Evolutionary conservation across 92 coral and sea anemone species (phyloP).

Genomic region (Pocillopora meandrina): DNA sequence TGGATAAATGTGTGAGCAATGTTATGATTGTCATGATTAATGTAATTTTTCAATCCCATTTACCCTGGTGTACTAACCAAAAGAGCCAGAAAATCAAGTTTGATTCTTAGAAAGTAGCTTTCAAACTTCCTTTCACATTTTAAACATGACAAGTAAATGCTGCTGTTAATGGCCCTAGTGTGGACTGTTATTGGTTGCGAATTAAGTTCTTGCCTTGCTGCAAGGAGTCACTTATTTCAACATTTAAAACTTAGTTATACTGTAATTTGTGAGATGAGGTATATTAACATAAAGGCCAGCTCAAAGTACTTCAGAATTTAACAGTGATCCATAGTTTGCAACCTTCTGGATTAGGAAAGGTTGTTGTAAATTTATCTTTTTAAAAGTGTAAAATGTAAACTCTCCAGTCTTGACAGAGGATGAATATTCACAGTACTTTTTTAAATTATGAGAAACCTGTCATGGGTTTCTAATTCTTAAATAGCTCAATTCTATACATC

Average conservation of each 20-base stretch:
- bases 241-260: constrained; percentile 6
- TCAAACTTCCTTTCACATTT: not conserved
- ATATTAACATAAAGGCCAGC: not conserved
- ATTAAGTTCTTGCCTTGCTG: not conserved
- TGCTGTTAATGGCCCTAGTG: too few species aligned
- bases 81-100: not conserved
- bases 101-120: not conserved
- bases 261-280: not conserved
- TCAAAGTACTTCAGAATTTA: not conserved
- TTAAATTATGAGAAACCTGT: too few species aligned
- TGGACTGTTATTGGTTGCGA: too few species aligned
- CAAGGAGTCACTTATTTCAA: not conserved
- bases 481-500: too few species aligned
- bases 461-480: too few species aligned
- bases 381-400: too few species aligned
- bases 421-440: too few species aligned
- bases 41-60: not conserved
- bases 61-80: not conserved
- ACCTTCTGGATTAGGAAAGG: not conserved
- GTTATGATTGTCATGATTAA: not conserved
- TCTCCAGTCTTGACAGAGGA: too few species aligned
- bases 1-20: not conserved
- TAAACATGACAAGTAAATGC: not conserved
- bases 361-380: too few species aligned
- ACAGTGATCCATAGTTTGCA: not conserved